Base-by-base conservation (phyloP, 2,888 invertebrate genomes). In the Leucozona laternaria region DNA sequence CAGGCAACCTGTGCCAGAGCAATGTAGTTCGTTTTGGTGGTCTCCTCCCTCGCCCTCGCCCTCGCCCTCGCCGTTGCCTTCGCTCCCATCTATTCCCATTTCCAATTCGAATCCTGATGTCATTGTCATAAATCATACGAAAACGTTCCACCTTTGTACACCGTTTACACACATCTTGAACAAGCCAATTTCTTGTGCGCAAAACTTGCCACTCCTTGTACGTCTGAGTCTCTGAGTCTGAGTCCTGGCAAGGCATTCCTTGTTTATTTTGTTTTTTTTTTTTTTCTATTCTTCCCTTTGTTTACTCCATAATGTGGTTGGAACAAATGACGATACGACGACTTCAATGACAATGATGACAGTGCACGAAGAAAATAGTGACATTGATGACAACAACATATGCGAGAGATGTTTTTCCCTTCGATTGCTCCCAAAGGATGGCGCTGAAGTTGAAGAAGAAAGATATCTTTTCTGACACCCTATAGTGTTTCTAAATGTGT, bases 81-180 rank as follows among this genome's bases (percentile, higher is more conserved):
- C 3, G 2, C 17, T 6, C n/a, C n/a, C n/a, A n/a, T n/a, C n/a
- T n/a, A n/a, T n/a, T 2, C 17, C 45, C 37, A 37, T 60, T 37
- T 2, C 15, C 37, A 60, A 15, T 60, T 60, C 22, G 15, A 60
- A 60, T 60, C 60, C 37, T 60, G 81, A 81, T 78, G 86, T 75
- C 86, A 77, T 73, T 86, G 81, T 79, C 78, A 81, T 86, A 85
- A 85, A 85, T 86, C 86, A 82, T 79, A 75, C 22, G 60, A 53
- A 70, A 79, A 62, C 66, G 77, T 80, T 81, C 70, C 80, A 80
- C 80, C 80, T 80, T 80, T 55, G 76, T 80, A 80, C 84, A 72
- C 79, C 80, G 80, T 70, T 75, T 79, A 71, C 70, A 79, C 75
- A 79, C 48, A 73, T 76, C 53, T 64, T 57, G 76, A 80, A 80